A percentile compares a stretch with the other conserved stretches of the same genome.
These are phyloP conservation scores for Syngnathus floridae DNA, from an alignment of 2,113 vertebrate genomes.

Conservation along the genomic window DNA sequence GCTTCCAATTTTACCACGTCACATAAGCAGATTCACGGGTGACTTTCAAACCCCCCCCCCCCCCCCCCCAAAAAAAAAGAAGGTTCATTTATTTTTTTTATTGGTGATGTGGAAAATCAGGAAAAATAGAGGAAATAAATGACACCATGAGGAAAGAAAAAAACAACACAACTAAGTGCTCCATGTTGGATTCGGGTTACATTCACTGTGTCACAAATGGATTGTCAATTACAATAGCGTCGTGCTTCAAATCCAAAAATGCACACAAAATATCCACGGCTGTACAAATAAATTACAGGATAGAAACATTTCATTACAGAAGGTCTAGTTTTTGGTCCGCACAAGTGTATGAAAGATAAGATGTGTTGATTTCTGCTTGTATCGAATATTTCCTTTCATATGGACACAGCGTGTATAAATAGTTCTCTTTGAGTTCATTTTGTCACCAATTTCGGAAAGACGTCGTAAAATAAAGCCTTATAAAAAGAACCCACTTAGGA, in stretches of 20 bases:
- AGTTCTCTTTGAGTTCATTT: background rate
- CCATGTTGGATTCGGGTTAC: slow-evolving; percentile 9
- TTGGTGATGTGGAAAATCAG: slow-evolving; percentile 32
- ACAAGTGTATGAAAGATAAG: slow-evolving; percentile 53
- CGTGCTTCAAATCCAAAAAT: slow-evolving; percentile 66
- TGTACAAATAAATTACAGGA: slow-evolving; percentile 78
- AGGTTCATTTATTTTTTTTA: slow-evolving; percentile 5
- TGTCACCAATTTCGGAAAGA: background rate
- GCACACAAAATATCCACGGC: slow-evolving; percentile 78
- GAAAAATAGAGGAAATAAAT: slow-evolving; percentile 31
- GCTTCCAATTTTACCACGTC: background rate
- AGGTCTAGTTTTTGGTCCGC: slow-evolving; percentile 74
- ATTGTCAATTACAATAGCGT: slow-evolving; percentile 3
- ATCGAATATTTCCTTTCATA: background rate
- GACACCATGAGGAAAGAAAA: slow-evolving; percentile 5
- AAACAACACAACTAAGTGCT: slow-evolving; percentile 17
- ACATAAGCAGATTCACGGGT: background rate
- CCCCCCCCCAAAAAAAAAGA: background rate
- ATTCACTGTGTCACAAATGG: slow-evolving; percentile 31
- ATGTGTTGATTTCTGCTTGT: background rate
- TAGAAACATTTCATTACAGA: slow-evolving; percentile 84
- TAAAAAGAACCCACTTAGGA: background rate
- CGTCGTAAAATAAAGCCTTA: background rate
- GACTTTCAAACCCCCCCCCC: background rate
- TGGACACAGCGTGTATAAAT: background rate